Conservation (phyloP, 2,113 vertebrate species). For the Bambusicola thoracicus region DNA sequence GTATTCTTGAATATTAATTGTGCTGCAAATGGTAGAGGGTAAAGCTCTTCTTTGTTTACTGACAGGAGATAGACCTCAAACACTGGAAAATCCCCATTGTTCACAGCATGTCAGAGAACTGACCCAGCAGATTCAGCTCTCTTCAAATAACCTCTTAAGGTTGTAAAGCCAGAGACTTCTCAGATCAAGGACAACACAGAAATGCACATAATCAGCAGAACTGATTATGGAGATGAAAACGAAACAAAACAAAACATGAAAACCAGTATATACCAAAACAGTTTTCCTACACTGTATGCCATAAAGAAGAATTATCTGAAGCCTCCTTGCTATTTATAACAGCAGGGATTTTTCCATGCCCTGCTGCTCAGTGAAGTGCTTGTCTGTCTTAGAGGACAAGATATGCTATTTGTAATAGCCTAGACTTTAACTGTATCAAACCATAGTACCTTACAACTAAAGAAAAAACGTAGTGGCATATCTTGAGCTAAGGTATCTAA, state of each 20-base stretch:
- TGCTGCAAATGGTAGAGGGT: rapidly evolving
- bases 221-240: not conserved
- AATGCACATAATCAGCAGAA: not conserved
- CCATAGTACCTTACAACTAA: not conserved
- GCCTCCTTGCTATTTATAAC: not conserved
- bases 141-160: not conserved
- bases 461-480: too few relatives aligned
- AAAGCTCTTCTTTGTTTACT: not conserved
- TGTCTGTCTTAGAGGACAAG: not conserved
- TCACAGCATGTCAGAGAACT: not conserved
- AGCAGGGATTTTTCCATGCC: not conserved
- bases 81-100: not conserved
- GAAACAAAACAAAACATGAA: not conserved
- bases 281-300: not conserved
- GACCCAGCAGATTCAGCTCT: not conserved
- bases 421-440: not conserved
- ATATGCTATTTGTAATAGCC: not conserved
- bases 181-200: not conserved
- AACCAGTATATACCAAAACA: rapidly evolving
- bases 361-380: not conserved
- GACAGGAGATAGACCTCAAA: not conserved
- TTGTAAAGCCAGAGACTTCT: not conserved
- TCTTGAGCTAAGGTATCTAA: not conserved
- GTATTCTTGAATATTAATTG: not conserved
- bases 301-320: not conserved